These are phyloP conservation scores for Tillus elongatus DNA, from an alignment of 2,888 invertebrate species.

Conservation along the genomic window DNA sequence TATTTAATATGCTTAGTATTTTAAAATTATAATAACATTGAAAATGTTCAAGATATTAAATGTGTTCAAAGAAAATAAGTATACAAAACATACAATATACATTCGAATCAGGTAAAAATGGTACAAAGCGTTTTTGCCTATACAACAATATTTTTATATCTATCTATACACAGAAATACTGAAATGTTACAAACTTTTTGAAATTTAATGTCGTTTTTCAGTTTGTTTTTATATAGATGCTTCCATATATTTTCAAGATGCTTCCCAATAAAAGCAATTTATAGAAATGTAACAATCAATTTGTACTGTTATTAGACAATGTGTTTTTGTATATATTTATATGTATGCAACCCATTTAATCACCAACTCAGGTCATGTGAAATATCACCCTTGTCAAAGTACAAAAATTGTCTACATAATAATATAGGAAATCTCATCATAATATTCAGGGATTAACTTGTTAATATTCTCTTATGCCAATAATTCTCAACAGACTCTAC, in stretches of 20 bases:
- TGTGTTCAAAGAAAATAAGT: no score
- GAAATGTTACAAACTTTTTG: conserved; percentile 25
- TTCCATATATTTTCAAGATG: conserved; percentile 32
- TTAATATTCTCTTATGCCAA: neutral
- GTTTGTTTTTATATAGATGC: conserved; percentile 33
- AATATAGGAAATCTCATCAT: no score
- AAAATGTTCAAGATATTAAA: no score
- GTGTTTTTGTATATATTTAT: conserved; percentile 21
- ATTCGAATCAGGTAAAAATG: conserved; percentile 37
- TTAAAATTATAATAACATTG: no score
- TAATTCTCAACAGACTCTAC: no score
- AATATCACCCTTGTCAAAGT: neutral
- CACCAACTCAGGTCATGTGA: conserved; percentile 25
- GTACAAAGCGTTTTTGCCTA: conserved; percentile 42
- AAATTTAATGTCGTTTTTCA: conserved; percentile 21
- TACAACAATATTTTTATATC: conserved; percentile 41
- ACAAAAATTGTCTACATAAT: no score
- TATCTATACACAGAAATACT: conserved; percentile 35
- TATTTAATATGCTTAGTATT: no score
- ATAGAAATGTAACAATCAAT: conserved; percentile 19
- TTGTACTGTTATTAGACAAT: conserved; percentile 8
- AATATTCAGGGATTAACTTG: neutral
- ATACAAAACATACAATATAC: conserved; percentile 27
- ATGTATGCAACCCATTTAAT: conserved; percentile 16
- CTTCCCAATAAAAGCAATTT: conserved; percentile 30